Base-by-base conservation (phyloP, 2,113 vertebrate genomes). In the Macrotis lagotis region DNA sequence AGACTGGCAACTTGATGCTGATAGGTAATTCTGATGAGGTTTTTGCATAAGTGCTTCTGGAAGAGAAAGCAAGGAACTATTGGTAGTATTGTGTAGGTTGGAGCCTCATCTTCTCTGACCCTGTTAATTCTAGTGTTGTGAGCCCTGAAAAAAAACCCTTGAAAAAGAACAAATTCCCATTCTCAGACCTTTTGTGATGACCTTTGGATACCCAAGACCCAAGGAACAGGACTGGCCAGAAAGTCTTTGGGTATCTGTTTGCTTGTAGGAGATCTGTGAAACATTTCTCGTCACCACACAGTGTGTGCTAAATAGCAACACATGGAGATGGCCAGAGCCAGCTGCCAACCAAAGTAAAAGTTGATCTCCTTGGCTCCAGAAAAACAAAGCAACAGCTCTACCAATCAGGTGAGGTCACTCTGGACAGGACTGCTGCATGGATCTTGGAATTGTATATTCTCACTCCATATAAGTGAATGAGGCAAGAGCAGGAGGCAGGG, bases 141-240 rank as follows among this genome's bases (percentile, higher is more conserved):
- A 83, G 66, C 6, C 37, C 37, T 83, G 66, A n/a, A 83, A n/a
- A 44, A 83, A 74, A 74, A n/a, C 66, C 16, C 16, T 74, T 19
- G 66, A 74, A 37, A 3, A 74, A 74, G 66, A 44, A 74, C 16
- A 44, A 83, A 83, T 5, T 44, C 4, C 16, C 24, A 1, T n/a
- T 51, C 26, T 92, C 89, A 95, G 48, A 90, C 90, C 26, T 94
- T 90, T 28, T 51, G 14, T 53, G 10, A 92, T 95, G 90, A 90
- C 2, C 0, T 22, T 12, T 37, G 50, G 91, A 91, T 83, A n/a
- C n/a, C 1, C 66, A 22, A 44, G 16, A 7, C 66, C 66, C 66
- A 83, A 83, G 44, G 37, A 22, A 7, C 37, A n/a, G 37, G 25
- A n/a, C 16, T 74, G 66, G 37, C 4, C 22, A 16, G 37, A 44